Percentiles rank a stretch among this genome's conserved stretches.
Evolutionary conservation across 1,140 invertebrate genomes (phyloP).

Genomic region (Brachystomella parvula): DNA sequence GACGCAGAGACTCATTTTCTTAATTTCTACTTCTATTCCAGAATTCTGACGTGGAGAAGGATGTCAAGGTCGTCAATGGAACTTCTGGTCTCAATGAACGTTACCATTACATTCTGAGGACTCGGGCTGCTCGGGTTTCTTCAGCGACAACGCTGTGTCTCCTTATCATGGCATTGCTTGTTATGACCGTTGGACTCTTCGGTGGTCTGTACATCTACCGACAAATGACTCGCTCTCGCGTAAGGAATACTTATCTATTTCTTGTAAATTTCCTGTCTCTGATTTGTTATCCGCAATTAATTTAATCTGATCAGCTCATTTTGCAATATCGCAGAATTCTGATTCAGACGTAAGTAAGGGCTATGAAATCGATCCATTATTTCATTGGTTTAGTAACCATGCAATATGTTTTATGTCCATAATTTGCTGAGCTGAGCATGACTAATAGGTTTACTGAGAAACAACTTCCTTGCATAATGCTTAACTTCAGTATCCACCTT

Average conservation of each 20-base stretch:
- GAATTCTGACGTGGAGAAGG: constrained; percentile 30
- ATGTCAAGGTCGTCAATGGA: constrained; percentile 39
- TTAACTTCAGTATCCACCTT: too few relatives aligned
- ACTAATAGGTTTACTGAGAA: too few relatives aligned
- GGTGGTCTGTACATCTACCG: constrained; percentile 68
- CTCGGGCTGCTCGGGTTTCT: constrained; percentile 49
- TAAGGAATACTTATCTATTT: too few relatives aligned
- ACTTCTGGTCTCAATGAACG: constrained; percentile 43
- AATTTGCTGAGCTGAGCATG: too few relatives aligned
- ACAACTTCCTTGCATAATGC: too few relatives aligned
- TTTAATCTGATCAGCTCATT: too few relatives aligned
- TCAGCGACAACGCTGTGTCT: constrained; percentile 59
- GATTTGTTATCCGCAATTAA: too few relatives aligned
- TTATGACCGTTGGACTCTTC: constrained; percentile 65
- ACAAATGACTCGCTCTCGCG: constrained; percentile 55
- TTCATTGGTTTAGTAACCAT: too few relatives aligned
- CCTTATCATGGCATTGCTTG: constrained; percentile 60
- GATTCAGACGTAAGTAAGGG: too few relatives aligned
- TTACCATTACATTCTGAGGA: constrained; percentile 43
- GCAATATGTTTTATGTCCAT: too few relatives aligned
- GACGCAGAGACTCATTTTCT: background rate
- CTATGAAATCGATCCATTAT: too few relatives aligned
- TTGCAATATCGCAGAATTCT: background rate
- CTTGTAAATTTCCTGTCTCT: too few relatives aligned
- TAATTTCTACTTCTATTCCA: constrained; percentile 5